These are phyloP conservation scores for Spisula solida DNA, from an alignment of 2,888 invertebrate genomes.

Conservation along the genomic window DNA sequence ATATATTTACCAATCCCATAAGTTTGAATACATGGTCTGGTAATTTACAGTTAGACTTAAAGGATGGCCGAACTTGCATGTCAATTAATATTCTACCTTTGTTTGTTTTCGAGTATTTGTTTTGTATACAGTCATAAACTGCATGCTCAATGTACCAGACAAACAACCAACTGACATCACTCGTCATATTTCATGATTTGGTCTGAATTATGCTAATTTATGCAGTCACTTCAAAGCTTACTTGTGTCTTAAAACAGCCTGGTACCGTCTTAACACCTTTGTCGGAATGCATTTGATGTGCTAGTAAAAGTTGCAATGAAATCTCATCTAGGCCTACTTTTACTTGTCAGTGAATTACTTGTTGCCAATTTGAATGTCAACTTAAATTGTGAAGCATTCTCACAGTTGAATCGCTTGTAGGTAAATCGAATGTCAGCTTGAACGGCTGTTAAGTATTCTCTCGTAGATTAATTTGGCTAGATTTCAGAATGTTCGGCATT, in stretches of 20 bases:
- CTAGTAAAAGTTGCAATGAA: background rate
- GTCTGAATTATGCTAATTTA: conserved; percentile 15
- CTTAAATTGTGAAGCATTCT: background rate
- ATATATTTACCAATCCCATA: too few relatives aligned
- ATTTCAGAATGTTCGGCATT: conserved; percentile 12
- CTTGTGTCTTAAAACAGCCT: background rate
- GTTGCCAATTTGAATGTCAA: background rate
- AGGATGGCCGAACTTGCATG: background rate
- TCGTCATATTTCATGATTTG: conserved; percentile 20
- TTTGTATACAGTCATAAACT: background rate
- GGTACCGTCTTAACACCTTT: conserved; percentile 1
- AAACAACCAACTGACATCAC: background rate
- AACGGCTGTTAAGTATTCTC: background rate
- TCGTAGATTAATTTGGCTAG: background rate
- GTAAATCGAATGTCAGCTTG: background rate
- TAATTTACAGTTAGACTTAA: too few relatives aligned
- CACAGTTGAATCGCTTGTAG: background rate
- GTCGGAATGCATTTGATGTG: conserved; percentile 10
- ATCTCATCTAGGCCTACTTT: background rate
- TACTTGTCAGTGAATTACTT: background rate
- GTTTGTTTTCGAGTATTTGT: background rate
- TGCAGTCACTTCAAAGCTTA: background rate
- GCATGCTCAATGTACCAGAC: background rate
- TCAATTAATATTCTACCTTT: background rate
- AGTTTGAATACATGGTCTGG: too few relatives aligned